A percentile compares a stretch with the other conserved stretches of the same genome.
These are phyloP conservation scores for Chaitophorus viminalis DNA, from an alignment of 2,888 invertebrate genomes.

Conservation along the genomic window DNA sequence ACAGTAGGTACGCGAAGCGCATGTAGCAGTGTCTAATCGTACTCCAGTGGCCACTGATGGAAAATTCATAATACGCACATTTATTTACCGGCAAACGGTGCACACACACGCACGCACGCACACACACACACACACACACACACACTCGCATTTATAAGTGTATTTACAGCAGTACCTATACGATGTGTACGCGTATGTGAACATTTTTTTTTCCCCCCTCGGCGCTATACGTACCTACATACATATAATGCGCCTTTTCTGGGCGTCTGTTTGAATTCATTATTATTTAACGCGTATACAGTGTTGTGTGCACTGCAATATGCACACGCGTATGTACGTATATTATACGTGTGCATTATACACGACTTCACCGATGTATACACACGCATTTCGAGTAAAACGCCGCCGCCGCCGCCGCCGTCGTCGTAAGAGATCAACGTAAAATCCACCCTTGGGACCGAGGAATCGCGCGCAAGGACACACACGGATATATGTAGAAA, in stretches of 20 bases:
- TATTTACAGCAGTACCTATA: too few relatives aligned
- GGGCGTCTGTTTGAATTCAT: not conserved
- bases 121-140: not conserved
- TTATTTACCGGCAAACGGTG: not conserved
- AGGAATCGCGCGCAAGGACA: too few relatives aligned
- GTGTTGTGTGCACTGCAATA: not conserved
- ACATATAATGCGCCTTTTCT: too few relatives aligned
- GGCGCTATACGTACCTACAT: not conserved
- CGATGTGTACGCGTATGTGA: not conserved
- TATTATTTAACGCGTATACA: constrained; percentile 2
- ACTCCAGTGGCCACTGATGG: not conserved
- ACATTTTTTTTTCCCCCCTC: not conserved
- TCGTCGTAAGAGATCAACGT: constrained; percentile 13
- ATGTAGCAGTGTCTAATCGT: too few relatives aligned
- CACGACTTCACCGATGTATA: not conserved
- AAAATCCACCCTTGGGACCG: constrained; percentile 35
- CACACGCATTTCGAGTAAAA: not conserved
- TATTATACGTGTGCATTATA: too few relatives aligned
- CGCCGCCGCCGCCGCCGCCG: too few relatives aligned
- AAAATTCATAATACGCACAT: not conserved
- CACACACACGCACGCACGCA: not conserved
- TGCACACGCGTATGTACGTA: not conserved
- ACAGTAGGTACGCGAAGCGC: too few relatives aligned
- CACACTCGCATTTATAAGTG: not conserved
- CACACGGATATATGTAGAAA: not conserved